Conservation (phyloP, 2,888 invertebrate genomes). For the Incurvaria masculella region DNA sequence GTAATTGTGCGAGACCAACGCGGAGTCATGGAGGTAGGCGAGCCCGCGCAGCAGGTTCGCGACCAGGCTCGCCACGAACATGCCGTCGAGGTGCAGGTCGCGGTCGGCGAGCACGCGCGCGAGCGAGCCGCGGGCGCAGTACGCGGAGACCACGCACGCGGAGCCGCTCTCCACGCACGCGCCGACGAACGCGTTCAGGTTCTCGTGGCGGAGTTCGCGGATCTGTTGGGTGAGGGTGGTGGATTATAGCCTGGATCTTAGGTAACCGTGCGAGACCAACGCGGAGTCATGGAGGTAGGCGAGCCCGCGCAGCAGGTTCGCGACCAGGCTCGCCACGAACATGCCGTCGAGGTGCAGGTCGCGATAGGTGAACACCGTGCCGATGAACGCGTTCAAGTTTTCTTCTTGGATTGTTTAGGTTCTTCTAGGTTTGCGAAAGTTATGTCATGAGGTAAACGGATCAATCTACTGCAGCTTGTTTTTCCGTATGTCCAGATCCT, state of each 20-base stretch:
- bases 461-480: too few species aligned
- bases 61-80: constrained; percentile 88
- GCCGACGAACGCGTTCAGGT: constrained; percentile 79
- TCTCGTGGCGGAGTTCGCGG: constrained; percentile 78
- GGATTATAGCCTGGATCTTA: constrained; percentile 82
- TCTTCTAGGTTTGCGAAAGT: too few species aligned
- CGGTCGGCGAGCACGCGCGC: constrained; percentile 72
- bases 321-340: constrained; percentile 87
- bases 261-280: constrained; percentile 78
- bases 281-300: constrained; percentile 80
- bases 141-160: constrained; percentile 72
- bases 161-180: constrained; percentile 77
- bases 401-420: constrained; percentile 85
- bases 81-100: constrained; percentile 82
- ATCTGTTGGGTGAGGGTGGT: too few species aligned
- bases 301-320: constrained; percentile 82
- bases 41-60: constrained; percentile 84
- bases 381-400: constrained; percentile 79
- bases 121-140: constrained; percentile 79
- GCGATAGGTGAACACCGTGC: constrained; percentile 73
- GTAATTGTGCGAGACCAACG: constrained; percentile 80
- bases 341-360: constrained; percentile 86
- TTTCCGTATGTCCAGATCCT: too few species aligned
- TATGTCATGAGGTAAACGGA: too few species aligned
- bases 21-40: constrained; percentile 78